These are phyloP conservation scores for Apotomis turbidana DNA, from an alignment of 2,888 invertebrate genomes.

Conservation along the genomic window DNA sequence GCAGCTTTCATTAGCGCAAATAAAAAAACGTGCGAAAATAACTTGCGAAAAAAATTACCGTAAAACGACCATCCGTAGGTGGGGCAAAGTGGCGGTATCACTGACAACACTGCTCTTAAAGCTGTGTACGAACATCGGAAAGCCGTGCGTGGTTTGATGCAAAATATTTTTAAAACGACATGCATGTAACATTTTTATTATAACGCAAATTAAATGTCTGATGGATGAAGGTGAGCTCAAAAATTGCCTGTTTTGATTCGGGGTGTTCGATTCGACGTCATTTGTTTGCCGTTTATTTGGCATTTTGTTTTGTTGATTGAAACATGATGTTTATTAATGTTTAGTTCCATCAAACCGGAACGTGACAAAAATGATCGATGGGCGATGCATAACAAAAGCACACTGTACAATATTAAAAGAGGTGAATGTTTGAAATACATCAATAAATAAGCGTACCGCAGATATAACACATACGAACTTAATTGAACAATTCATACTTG, in stretches of 20 bases:
- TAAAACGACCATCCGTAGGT: slow-evolving; percentile 70
- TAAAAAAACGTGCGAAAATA: slow-evolving; percentile 78
- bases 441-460: slow-evolving; percentile 63
- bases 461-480: slow-evolving; percentile 57
- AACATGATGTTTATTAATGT: slow-evolving; percentile 40
- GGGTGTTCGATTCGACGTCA: slow-evolving; percentile 29
- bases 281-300: slow-evolving; percentile 38
- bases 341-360: slow-evolving; percentile 35
- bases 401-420: slow-evolving; percentile 49
- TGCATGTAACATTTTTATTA: slow-evolving; percentile 77
- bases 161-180: slow-evolving; percentile 74
- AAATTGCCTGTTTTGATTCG: slow-evolving; percentile 44
- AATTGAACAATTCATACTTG: slow-evolving; percentile 46
- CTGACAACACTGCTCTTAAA: slow-evolving; percentile 81
- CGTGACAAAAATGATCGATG: slow-evolving; percentile 54
- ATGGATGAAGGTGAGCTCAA: slow-evolving; percentile 63
- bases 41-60: slow-evolving; percentile 80
- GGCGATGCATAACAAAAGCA: slow-evolving; percentile 76
- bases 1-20: slow-evolving; percentile 68
- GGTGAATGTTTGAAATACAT: slow-evolving; percentile 16
- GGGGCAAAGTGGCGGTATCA: slow-evolving; percentile 69
- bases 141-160: slow-evolving; percentile 82
- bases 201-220: slow-evolving; percentile 74
- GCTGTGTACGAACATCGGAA: slow-evolving; percentile 81
- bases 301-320: slow-evolving; percentile 32